phyloP scores from a whole-genome alignment of 30 jellyfish, hydroid and myxozoan species.

The Aurelia aurita complex sp. Pacific region DNA sequence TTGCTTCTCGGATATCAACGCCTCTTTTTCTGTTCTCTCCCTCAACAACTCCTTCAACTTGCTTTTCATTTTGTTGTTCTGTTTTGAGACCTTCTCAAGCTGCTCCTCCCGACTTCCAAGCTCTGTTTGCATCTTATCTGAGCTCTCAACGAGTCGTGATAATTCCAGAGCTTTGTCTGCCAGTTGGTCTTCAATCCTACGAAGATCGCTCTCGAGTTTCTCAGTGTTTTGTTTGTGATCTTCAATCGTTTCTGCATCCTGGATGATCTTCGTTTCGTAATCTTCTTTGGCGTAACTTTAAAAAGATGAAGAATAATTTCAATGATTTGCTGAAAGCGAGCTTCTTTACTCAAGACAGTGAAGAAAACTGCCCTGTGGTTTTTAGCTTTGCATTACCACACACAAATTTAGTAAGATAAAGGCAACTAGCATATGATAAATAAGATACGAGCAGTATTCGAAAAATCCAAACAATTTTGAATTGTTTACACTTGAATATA shows the following conservation, averaged over 20 bases:
- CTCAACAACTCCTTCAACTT: conserved; percentile 38
- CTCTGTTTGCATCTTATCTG: conserved; percentile 25
- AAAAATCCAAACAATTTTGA: no score
- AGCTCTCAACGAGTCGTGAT: conserved; percentile 18
- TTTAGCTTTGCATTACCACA: no score
- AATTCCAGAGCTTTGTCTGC: conserved; percentile 41
- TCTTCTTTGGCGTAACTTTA: conserved; percentile 35
- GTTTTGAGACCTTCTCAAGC: conserved; percentile 42
- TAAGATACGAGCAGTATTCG: no score
- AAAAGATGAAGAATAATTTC: not conserved
- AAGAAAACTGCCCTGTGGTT: no score
- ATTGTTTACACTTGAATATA: no score
- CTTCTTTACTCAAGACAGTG: no score
- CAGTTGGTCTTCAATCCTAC: conserved; percentile 14
- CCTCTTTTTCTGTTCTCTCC: conserved; percentile 40
- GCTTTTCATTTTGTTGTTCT: conserved; percentile 38
- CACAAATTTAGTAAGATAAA: no score
- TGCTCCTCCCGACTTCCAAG: conserved; percentile 42
- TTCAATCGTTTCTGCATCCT: conserved; percentile 36
- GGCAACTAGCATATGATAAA: no score
- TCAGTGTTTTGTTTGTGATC: conserved; percentile 7
- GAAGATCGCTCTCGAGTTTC: conserved; percentile 37
- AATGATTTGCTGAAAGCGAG: no score
- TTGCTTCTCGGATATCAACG: conserved; percentile 17
- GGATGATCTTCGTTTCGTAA: not conserved